A percentile compares a stretch with the other conserved stretches of the same genome.
Evolutionary conservation across 2,797 vertebrate genomes (phyloP).

Genomic region (Microcaecilia unicolor): DNA sequence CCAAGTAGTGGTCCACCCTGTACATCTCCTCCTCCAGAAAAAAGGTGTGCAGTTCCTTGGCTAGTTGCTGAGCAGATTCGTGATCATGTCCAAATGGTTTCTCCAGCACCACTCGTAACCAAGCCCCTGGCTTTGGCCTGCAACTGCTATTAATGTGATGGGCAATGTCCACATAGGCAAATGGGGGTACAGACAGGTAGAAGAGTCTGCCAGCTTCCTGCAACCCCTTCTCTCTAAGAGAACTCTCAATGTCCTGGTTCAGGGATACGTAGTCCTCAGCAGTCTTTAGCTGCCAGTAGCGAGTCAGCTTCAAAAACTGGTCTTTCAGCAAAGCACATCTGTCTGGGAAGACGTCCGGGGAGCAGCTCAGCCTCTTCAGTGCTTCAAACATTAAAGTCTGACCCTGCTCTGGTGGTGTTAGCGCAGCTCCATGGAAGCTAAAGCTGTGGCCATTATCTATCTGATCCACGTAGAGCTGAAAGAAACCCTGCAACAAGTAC

Average conservation of each 20-base stretch:
- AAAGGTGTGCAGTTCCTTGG: conserved; percentile 57
- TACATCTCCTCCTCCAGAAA: conserved; percentile 91
- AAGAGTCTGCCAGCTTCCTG: conserved; percentile 80
- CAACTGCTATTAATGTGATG: conserved; percentile 75
- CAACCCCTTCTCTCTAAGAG: conserved; percentile 61
- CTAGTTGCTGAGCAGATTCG: conserved; percentile 70
- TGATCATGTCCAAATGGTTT: conserved; percentile 92
- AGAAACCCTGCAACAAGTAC: conserved; percentile 91
- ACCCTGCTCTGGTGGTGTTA: conserved; percentile 47
- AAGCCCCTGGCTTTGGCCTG: conserved; percentile 55
- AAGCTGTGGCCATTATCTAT: conserved; percentile 70
- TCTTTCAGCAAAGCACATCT: conserved; percentile 74
- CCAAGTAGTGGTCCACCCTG: conserved; percentile 92
- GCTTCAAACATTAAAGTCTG: conserved; percentile 61
- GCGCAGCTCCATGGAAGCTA: conserved; percentile 77
- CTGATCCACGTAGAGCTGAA: conserved; percentile 77
- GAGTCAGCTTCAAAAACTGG: conserved; percentile 75
- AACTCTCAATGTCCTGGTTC: conserved; percentile 51
- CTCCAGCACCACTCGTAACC: conserved; percentile 87
- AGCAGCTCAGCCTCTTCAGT: conserved; percentile 71
- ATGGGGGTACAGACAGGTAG: conserved; percentile 87
- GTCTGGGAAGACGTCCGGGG: conserved; percentile 36
- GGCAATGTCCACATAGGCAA: conserved; percentile 78
- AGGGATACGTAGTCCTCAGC: conserved; percentile 66
- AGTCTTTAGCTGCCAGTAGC: conserved; percentile 69